Base-by-base conservation (phyloP, 2,888 invertebrate genomes). In the Drosophila tripunctata region DNA sequence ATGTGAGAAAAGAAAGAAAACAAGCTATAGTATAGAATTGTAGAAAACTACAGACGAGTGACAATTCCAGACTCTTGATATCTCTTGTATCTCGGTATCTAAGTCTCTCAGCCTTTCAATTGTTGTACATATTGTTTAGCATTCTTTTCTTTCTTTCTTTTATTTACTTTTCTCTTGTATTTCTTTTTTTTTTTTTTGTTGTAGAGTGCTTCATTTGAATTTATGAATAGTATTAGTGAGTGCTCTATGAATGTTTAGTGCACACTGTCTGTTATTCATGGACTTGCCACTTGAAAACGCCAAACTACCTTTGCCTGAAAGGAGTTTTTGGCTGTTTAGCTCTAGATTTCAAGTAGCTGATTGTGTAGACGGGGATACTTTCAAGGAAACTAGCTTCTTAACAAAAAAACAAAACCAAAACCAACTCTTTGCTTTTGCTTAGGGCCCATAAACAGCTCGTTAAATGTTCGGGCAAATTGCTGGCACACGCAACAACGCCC, bases 191-290 rank as follows among this genome's bases (percentile, higher is more conserved):
- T 38, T 54, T 35, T 54, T 41, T 47, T 57, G 43, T 24, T 41
- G 17, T 35, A 31, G 66, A 75, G 85, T 64, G 70, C 70, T 84
- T 87, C 79, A 85, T 87, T 87, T 87, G 86, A 87, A 84, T 84
- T 82, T 85, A 82, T 85, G 86, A 79, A 78, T 75, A 70, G 66
- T 68, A 66, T 77, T 68, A 47, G 52, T 67, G 60, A 61, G 41
- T 67, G 61, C 65, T 33, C 63, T 43, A 64, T 69, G 72, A 74
- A 61, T 64, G 44, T 66, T 69, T 52, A 50, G 62, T 60, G 55
- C 61, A 30, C 33, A 15, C 38, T 38, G 24, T 38, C 44, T 65
- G 45, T 64, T 63, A 64, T 71, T 76, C 67, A 64, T 56, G 63
- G 44, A 8, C 54, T n/a, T 54, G 51, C 56, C 72, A 78, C 87